Conservation (phyloP, 2,113 vertebrate genomes). For the Psilopogon haemacephalus region DNA sequence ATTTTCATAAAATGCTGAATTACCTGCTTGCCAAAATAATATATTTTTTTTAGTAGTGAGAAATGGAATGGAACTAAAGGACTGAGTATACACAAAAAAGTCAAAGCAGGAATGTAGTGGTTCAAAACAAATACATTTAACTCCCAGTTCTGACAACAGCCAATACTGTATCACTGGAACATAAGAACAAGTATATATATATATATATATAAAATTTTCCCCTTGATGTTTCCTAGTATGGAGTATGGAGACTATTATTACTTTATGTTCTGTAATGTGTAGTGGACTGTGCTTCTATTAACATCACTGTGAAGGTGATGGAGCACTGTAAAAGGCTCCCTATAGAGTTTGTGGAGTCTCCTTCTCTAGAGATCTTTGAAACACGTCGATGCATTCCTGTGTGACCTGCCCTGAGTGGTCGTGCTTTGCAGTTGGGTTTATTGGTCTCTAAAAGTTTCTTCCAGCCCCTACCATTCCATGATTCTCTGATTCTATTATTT, state of each 20-base stretch:
- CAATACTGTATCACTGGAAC: not conserved
- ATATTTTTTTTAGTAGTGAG: not conserved
- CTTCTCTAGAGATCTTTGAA: no score
- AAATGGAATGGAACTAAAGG: slow-evolving; percentile 39
- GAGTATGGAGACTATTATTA: not conserved
- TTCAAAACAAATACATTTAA: not conserved
- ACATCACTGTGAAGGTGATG: no score
- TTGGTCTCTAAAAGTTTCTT: no score
- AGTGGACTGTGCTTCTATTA: not conserved
- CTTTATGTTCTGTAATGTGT: not conserved
- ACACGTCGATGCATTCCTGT: no score
- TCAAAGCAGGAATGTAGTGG: not conserved
- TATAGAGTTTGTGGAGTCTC: no score
- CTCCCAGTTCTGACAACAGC: not conserved
- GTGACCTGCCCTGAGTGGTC: no score
- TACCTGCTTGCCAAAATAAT: slow-evolving; percentile 39
- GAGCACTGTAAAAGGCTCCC: no score
- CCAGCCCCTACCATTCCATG: no score
- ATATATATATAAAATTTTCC: no score
- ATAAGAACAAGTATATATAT: not conserved
- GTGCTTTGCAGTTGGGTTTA: no score
- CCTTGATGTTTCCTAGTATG: not conserved
- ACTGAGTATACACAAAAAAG: not conserved
- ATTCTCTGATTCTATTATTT: not conserved
- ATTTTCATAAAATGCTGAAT: slow-evolving; percentile 73